These are phyloP conservation scores for Brienomyrus longianalis DNA, from an alignment of 2,113 vertebrate genomes.

Conservation along the genomic window DNA sequence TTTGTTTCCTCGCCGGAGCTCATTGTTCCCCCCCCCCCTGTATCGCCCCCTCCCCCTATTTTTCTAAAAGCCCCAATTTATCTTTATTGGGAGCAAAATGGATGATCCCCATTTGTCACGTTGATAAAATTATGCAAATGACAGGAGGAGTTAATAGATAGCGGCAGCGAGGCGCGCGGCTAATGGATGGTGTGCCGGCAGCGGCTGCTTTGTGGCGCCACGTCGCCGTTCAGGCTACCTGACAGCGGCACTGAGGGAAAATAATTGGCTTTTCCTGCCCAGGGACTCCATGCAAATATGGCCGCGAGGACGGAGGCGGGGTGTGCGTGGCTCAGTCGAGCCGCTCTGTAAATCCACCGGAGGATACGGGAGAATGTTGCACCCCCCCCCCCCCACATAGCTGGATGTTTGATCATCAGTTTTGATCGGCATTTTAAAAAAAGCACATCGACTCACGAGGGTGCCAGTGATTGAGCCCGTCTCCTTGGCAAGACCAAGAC, in stretches of 20 bases:
- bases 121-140: slow-evolving; percentile 69
- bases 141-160: slow-evolving; percentile 62
- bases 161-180: slow-evolving; percentile 44
- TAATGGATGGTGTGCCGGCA: slow-evolving; percentile 60
- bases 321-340: neutral
- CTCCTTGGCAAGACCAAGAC: neutral
- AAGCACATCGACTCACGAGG: slow-evolving; percentile 40
- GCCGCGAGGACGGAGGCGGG: slow-evolving; percentile 28
- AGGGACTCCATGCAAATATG: slow-evolving; percentile 52
- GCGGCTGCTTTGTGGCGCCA: slow-evolving; percentile 51
- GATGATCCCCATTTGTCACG: slow-evolving; percentile 60
- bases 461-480: neutral
- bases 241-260: slow-evolving; percentile 63
- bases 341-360: slow-evolving; percentile 33
- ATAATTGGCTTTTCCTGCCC: slow-evolving; percentile 63
- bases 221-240: slow-evolving; percentile 60
- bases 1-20: slow-evolving; percentile 40
- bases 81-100: slow-evolving; percentile 54
- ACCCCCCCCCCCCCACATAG: slow-evolving; percentile 34
- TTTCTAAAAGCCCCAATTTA: slow-evolving; percentile 53
- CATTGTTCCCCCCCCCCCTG: slow-evolving; percentile 32
- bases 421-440: slow-evolving; percentile 14
- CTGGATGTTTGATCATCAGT: slow-evolving; percentile 33
- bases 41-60: slow-evolving; percentile 24
- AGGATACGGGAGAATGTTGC: slow-evolving; percentile 16